phyloP scores from a whole-genome alignment of 1,140 invertebrate genomes.

The Ephestia elutella region DNA sequence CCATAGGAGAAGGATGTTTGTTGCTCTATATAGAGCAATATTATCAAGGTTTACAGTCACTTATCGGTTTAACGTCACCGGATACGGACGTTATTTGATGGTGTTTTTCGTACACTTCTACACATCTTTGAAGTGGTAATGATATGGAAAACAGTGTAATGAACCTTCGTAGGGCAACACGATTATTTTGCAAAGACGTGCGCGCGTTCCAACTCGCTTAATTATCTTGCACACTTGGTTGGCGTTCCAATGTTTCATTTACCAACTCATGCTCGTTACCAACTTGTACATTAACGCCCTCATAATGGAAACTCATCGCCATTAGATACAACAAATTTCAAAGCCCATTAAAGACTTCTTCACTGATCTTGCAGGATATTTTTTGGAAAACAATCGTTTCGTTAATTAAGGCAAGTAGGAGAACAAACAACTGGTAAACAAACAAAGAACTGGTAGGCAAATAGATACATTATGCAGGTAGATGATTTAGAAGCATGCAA shows the following conservation, averaged over 20 bases:
- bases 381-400: conserved; percentile 15
- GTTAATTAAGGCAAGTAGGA: not conserved
- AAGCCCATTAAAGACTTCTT: conserved; percentile 18
- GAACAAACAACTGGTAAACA: no score
- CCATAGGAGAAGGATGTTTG: no score
- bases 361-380: conserved; percentile 10
- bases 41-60: no score
- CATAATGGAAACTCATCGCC: conserved; percentile 16
- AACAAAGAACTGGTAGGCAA: no score
- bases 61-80: no score
- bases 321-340: conserved; percentile 15
- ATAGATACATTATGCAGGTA: no score
- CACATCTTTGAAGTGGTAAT: not conserved
- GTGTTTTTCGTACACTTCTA: not conserved
- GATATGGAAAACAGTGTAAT: no score
- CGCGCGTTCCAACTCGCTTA: conserved; percentile 42
- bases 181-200: not conserved
- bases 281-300: conserved; percentile 23
- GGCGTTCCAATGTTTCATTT: conserved; percentile 17
- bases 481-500: no score
- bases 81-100: no score
- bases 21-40: no score
- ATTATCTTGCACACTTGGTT: conserved; percentile 26
- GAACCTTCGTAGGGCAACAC: no score
- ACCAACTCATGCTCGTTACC: conserved; percentile 20